A percentile compares a stretch with the other conserved stretches of the same genome.
Evolutionary conservation across 2,888 invertebrate species (phyloP).

Genomic region (Nipponacmea schrenckii): DNA sequence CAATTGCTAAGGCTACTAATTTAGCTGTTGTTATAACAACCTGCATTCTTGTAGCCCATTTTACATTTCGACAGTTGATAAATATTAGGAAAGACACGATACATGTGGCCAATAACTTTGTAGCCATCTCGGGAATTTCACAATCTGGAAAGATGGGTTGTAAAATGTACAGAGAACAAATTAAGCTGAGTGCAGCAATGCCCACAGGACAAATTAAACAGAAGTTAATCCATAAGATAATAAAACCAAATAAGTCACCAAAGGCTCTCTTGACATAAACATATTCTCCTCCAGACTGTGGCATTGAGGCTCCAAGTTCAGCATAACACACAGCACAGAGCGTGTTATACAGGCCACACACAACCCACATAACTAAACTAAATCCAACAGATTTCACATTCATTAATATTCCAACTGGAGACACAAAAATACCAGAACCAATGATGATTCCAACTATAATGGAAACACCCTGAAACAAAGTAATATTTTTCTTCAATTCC

Average conservation of each 20-base stretch:
- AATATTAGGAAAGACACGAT: constrained; percentile 56
- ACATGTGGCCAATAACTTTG: constrained; percentile 53
- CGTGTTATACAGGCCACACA: constrained; percentile 81
- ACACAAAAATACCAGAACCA: constrained; percentile 95
- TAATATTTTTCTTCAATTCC: constrained; percentile 85
- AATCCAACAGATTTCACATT: constrained; percentile 79
- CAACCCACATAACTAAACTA: constrained; percentile 88
- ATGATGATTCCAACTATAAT: constrained; percentile 94
- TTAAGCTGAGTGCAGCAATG: constrained; percentile 63
- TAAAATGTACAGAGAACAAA: constrained; percentile 63
- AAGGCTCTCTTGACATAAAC: constrained; percentile 70
- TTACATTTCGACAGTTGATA: constrained; percentile 55
- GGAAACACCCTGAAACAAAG: constrained; percentile 88
- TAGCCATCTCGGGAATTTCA: constrained; percentile 51
- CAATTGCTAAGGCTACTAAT: constrained; percentile 70
- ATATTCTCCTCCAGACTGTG: constrained; percentile 71
- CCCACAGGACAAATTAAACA: constrained; percentile 62
- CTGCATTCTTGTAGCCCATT: constrained; percentile 60
- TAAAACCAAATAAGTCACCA: constrained; percentile 62
- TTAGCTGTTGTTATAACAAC: constrained; percentile 61
- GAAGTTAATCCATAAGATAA: constrained; percentile 65
- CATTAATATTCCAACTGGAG: constrained; percentile 87
- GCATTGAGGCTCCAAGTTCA: constrained; percentile 89
- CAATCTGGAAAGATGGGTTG: constrained; percentile 63
- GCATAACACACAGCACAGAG: constrained; percentile 90